Conservation (phyloP, 2,113 vertebrate genomes). For the Varanus salvator region DNA sequence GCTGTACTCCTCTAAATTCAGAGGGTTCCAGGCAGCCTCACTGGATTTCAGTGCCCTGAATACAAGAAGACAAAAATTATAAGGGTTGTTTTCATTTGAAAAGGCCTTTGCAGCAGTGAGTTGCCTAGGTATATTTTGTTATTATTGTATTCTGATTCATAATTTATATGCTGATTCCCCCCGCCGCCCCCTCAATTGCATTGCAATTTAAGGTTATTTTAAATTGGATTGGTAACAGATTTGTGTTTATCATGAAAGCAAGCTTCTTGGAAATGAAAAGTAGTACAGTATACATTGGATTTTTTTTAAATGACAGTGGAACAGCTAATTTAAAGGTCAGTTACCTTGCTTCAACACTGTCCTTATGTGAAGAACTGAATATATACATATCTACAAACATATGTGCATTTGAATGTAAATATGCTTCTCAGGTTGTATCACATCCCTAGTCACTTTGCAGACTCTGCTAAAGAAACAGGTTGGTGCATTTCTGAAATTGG, state of each 20-base stretch:
- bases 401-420: too few species aligned
- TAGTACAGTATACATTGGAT: neutral
- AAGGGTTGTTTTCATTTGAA: neutral
- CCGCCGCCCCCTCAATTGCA: neutral
- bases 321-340: neutral
- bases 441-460: neutral
- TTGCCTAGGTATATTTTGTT: neutral
- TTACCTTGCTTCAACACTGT: neutral
- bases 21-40: too few species aligned
- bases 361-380: neutral
- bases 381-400: too few species aligned
- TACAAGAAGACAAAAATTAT: too few species aligned
- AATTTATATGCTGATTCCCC: neutral
- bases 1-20: too few species aligned
- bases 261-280: neutral
- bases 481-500: neutral
- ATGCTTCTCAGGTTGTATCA: neutral
- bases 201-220: neutral
- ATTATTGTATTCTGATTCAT: neutral
- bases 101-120: neutral
- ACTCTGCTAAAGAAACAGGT: neutral
- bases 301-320: too few species aligned
- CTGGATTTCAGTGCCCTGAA: too few species aligned
- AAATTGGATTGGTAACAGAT: neutral
- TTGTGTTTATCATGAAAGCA: neutral